Evolutionary conservation across 2,113 vertebrate genomes (phyloP).

Genomic region (Labeo catla): DNA sequence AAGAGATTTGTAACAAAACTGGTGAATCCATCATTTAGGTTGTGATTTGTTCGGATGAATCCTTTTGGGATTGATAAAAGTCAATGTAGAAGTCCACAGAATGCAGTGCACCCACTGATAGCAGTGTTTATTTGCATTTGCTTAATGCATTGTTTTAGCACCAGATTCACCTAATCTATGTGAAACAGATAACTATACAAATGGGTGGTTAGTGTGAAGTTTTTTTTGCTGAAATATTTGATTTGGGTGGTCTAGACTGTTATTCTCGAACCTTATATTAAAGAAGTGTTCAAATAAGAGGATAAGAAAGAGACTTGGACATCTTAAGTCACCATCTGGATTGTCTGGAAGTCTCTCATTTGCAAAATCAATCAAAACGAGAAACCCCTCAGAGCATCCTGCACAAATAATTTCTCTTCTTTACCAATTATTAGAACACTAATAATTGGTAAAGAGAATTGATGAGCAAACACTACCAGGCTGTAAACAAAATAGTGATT

Average conservation of each 20-base stretch:
- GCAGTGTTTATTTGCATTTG: not conserved
- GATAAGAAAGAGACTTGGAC: not conserved
- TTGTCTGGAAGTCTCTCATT: slow-evolving; percentile 1
- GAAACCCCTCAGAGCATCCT: not conserved
- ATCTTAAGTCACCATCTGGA: slow-evolving; percentile 25
- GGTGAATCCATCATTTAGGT: slow-evolving; percentile 10
- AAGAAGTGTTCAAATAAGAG: not conserved
- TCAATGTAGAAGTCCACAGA: not conserved
- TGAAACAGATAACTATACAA: not conserved
- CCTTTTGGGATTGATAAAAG: not conserved
- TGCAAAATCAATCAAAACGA: not conserved
- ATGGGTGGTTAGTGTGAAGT: not conserved
- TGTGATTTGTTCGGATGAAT: not conserved
- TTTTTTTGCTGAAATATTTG: not conserved
- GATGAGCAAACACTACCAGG: not conserved
- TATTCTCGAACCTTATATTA: not conserved
- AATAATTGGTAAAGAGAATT: slow-evolving; percentile 7
- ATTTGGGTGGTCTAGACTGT: not conserved
- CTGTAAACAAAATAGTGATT: slow-evolving; percentile 15
- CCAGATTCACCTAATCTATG: not conserved
- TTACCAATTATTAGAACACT: no score
- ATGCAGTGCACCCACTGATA: not conserved
- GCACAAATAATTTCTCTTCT: not conserved
- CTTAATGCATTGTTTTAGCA: no score
- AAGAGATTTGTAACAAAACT: not conserved